These are phyloP conservation scores for Poecilia gillii DNA, from an alignment of 2,797 vertebrate species.

Conservation along the genomic window DNA sequence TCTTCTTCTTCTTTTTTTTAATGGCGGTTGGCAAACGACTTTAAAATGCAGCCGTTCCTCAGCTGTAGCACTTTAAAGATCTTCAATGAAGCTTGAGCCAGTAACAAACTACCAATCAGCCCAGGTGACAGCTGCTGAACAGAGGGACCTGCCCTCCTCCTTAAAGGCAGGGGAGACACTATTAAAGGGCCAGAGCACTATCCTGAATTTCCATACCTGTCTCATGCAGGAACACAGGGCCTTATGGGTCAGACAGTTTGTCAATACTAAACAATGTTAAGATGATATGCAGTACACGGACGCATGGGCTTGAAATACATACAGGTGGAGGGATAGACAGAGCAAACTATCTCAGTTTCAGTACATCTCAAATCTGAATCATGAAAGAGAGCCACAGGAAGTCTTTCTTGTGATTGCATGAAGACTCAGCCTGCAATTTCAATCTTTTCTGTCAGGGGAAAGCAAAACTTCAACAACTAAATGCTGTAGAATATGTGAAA, in stretches of 20 bases:
- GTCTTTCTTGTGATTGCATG: background rate
- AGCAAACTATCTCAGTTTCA: background rate
- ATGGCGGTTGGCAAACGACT: too few relatives aligned
- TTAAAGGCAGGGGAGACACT: conserved; percentile 35
- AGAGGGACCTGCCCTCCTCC: conserved; percentile 11
- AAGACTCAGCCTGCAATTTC: background rate
- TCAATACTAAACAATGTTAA: conserved; percentile 51
- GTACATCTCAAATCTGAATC: background rate
- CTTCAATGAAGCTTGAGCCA: background rate
- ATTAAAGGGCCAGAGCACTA: conserved; percentile 17
- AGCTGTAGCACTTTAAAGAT: background rate
- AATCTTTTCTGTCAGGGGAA: background rate
- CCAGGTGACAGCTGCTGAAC: conserved; percentile 32
- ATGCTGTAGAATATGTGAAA: background rate
- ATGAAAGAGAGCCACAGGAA: background rate
- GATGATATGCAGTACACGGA: conserved; percentile 41
- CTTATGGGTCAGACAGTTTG: conserved; percentile 45
- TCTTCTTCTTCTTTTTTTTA: too few relatives aligned
- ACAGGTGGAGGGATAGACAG: background rate
- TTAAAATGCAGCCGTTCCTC: background rate
- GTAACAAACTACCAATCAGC: conserved; percentile 19
- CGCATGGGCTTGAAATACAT: background rate
- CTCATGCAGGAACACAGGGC: conserved; percentile 10
- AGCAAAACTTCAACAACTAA: background rate
- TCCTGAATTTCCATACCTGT: background rate